Evolutionary conservation across 2,113 vertebrate genomes (phyloP), one percentile per base, ranked within the genome.

Genomic region (Prietella phreatophila): DNA sequence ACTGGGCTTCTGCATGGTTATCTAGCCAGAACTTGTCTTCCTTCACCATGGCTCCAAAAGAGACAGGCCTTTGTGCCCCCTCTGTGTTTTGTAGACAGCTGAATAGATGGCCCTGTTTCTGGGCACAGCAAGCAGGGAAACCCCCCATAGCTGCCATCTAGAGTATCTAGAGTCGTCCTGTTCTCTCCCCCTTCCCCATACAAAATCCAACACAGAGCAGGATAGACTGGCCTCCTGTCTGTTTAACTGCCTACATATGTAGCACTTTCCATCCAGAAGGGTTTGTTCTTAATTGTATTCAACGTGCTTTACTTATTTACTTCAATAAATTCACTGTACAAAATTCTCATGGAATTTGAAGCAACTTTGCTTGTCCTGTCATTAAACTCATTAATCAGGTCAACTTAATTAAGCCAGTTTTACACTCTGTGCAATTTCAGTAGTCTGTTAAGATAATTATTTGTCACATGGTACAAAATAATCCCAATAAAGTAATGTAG

Each of bases 91-190:
- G 61, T 22, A 83, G 86, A 53, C 39, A 69, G 86, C 86, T 91
- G 85, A 89, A 91, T 91, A 86, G 88, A 78, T 87, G 90, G 86
- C 84, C 80, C 90, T 91, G 90, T 91, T 83, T 89, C 71, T 84
- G 65, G 67, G 42, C 53, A 82, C 56, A 53, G 71, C 30, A 33
- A 84, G 88, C 50, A 83, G 39, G 88, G 83, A 76, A 89, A 67
- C 85, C 50, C 88, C 76, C 42, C 65, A 79, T 80, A 84, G 63
- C 63, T 78, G 27, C 75, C 82, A 75, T 82, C 84, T 47, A 50
- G 25, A 82, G 75, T 25, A 7, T 67, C n/a, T n/a, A 53, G 25
- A 80, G 50, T 60, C 58, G 53, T 85, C 58, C 36, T 6, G 55
- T 33, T 63, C 61, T 84, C 20, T 22, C 20, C 65, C 42, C 75